A percentile compares a stretch with the other conserved stretches of the same genome.
phyloP scores from a whole-genome alignment of 2,888 invertebrate genomes.

The Acronicta psi region DNA sequence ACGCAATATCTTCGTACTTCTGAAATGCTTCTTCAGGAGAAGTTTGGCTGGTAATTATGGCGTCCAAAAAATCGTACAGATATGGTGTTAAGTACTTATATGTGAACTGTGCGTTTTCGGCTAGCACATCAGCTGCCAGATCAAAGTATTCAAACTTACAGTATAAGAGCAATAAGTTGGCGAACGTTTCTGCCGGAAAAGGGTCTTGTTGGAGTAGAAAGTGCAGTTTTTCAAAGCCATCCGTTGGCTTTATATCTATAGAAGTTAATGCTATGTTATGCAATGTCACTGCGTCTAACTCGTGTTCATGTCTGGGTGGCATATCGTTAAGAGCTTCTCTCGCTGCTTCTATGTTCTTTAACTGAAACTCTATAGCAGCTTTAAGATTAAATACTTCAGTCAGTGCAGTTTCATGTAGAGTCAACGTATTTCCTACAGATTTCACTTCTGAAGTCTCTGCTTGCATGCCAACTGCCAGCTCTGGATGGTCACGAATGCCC shows the following conservation, averaged over 20 bases:
- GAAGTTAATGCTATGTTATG: conserved; percentile 98
- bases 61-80: conserved; percentile 98
- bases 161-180: conserved; percentile 97
- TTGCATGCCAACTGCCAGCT: conserved; percentile 98
- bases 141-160: conserved; percentile 99
- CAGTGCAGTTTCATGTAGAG: conserved; percentile 97
- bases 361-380: conserved; percentile 99
- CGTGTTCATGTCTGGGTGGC: conserved; percentile 98
- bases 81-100: conserved; percentile 98
- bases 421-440: conserved; percentile 98
- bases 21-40: conserved; percentile 98
- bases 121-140: conserved; percentile 98
- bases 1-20: conserved; percentile 98
- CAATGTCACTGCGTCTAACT: conserved; percentile 98
- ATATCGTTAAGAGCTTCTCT: conserved; percentile 96
- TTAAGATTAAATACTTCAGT: conserved; percentile 99
- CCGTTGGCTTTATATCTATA: conserved; percentile 95
- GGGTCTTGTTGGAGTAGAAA: conserved; percentile 98
- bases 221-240: conserved; percentile 95
- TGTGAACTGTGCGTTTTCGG: conserved; percentile 98
- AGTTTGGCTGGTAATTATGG: conserved; percentile 98
- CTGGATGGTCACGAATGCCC: conserved; percentile 98
- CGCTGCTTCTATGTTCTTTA: conserved; percentile 93
- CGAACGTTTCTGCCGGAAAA: conserved; percentile 99
- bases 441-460: conserved; percentile 97